Evolutionary conservation across 2,888 invertebrate species (phyloP), one percentile per base, ranked within the genome.

Genomic region (Torymus tubicola): DNA sequence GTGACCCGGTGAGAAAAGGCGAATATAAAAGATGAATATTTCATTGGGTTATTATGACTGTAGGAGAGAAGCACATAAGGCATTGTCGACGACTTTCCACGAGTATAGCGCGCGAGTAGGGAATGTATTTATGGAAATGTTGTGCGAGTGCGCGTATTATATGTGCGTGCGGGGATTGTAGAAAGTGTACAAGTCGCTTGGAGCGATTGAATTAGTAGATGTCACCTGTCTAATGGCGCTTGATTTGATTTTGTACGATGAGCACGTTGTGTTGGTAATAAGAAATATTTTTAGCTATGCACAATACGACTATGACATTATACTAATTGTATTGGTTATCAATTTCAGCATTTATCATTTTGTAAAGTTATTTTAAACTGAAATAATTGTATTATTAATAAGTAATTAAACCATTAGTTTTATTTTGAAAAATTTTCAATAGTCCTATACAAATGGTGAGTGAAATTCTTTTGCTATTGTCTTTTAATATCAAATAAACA

Each of bases 111-210:
- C 52, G 42, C 21, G 52, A 42, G 13, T 68, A 16, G 52, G 69
- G 53, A 79, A 79, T 79, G 31, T 31, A 74, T 79, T 79, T 57
- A 79, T 79, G 74, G 16, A 14, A 24, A 69, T 13, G 11, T 18
- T 4, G 14, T 11, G 21, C 53, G 55, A 3, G 52, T 69, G 69
- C 64, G 57, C 50, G 50, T 31, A 31, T 31, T 31, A 31, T 31
- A 31, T 31, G 31, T 11, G 57, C 24, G 58, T 21, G 13, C n/a
- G 12, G 21, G 58, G 52, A 18, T 24, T 14, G 18, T 77, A 63
- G 76, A 69, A 63, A 63, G 68, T 53, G 50, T 18, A 42, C 11
- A 24, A 24, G 11, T 70, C 11, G 5, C 5, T n/a, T 42, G 13
- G 57, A 42, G 13, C 31, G 18, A 67, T 75, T 67, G 68, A 68